Evolutionary conservation across 2,797 vertebrate species (phyloP).

Genomic region (Gobio occitaniae): DNA sequence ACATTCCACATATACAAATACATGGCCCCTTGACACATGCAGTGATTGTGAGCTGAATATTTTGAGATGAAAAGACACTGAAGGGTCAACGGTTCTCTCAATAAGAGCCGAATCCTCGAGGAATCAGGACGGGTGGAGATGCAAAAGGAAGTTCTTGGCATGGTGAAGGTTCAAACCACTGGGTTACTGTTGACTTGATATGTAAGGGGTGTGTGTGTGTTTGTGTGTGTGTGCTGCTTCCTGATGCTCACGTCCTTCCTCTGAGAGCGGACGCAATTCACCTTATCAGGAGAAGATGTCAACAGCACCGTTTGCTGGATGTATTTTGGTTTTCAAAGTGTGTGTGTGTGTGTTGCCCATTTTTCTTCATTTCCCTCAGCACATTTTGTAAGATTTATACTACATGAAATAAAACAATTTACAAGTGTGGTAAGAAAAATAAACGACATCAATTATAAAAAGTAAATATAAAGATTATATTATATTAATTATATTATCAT

Average conservation of each 20-base stretch:
- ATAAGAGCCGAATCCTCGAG: conserved; percentile 1
- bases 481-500: neutral
- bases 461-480: neutral
- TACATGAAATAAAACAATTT: neutral
- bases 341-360: no score
- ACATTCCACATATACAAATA: conserved; percentile 71
- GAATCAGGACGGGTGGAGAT: conserved; percentile 48
- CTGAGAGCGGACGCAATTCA: conserved; percentile 42
- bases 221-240: conserved; percentile 62
- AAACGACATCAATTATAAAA: neutral
- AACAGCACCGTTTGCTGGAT: conserved; percentile 66
- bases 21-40: conserved; percentile 60
- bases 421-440: neutral
- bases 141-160: conserved; percentile 13
- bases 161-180: neutral
- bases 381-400: neutral
- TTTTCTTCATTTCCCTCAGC: no score
- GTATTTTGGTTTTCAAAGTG: conserved; percentile 46
- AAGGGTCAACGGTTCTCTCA: conserved; percentile 22
- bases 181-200: conserved; percentile 38
- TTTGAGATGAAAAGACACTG: conserved; percentile 71
- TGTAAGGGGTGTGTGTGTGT: conserved; percentile 47
- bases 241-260: conserved; percentile 67
- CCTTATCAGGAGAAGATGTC: conserved; percentile 15
- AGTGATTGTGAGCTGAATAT: conserved; percentile 59